Evolutionary conservation across 2,888 invertebrate species (phyloP), one percentile per base, ranked within the genome.

Genomic region (Sipha maydis): DNA sequence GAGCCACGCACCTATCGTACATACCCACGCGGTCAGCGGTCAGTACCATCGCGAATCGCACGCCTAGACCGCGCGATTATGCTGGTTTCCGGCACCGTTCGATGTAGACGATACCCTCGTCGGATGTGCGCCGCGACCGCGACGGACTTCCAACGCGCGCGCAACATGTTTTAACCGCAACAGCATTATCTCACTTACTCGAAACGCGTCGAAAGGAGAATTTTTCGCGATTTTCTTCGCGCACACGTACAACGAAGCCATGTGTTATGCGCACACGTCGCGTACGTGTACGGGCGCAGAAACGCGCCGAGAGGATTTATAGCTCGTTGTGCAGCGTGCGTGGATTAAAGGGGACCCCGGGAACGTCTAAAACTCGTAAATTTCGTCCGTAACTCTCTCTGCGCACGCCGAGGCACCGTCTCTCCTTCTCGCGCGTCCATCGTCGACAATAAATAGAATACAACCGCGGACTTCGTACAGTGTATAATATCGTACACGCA

Each of bases 301-400:
- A 79, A 28, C 41, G 82, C 41, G 67, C 34, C 61, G 61, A 61
- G 61, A 79, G 56, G 61, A 80, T 80, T 80, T 80, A 80, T 80
- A 21, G 79, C 61, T 61, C 38, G 79, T n/a, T 14, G 56, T 25
- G 56, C 31, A 14, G 34, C 54, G 78, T 69, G 69, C 69, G 82
- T 71, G 48, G 69, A 82, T 82, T 82, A 69, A 82, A 82, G 69
- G 69, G 82, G 61, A 7, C 69, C 41, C 38, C 48, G 69, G 28
- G 82, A 82, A 82, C 69, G 28, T 80, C 82, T 82, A 69, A 25
- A 69, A 82, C 82, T 82, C 82, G 82, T 71, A 82, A 82, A 82
- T 71, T 82, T 71, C n/a, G 69, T 48, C 69, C 38, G 69, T 28
- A 38, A 61, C 61, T 38, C 17, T 61, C 21, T 61, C 21, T 21